Conservation (phyloP, 2,113 vertebrate species). For the Octodon degus region DNA sequence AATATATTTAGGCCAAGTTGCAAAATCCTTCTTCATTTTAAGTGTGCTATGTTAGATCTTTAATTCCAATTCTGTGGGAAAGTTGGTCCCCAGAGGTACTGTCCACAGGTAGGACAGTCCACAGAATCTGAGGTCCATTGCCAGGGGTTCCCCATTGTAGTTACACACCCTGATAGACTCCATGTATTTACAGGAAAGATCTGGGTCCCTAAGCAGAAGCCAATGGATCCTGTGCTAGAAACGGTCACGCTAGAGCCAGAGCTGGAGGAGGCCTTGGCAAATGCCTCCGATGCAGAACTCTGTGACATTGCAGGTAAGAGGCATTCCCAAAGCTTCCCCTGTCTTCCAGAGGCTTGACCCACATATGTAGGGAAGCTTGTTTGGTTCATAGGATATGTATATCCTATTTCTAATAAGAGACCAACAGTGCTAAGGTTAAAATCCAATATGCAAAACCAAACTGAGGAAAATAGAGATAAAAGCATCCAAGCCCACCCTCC, state of each 20-base stretch:
- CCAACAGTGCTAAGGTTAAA: not conserved
- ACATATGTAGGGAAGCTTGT: not conserved
- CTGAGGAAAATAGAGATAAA: not conserved
- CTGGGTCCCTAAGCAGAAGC: conserved; percentile 95
- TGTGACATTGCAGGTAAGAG: conserved; percentile 97
- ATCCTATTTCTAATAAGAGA: not conserved
- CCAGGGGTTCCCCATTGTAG: not conserved
- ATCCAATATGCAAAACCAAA: not conserved
- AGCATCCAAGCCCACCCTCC: not conserved
- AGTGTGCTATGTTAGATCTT: not conserved
- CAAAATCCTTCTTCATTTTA: not conserved
- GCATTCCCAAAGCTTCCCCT: not conserved
- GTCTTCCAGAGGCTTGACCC: not conserved
- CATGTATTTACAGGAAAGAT: conserved; percentile 90
- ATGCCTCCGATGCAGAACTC: conserved; percentile 96
- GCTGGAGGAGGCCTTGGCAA: conserved; percentile 96
- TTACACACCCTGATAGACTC: not conserved
- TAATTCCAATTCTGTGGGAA: not conserved
- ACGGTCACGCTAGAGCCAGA: conserved; percentile 96
- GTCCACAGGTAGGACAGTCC: not conserved
- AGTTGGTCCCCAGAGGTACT: not conserved
- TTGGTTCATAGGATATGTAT: not conserved
- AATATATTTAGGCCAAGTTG: not conserved
- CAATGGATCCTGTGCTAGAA: conserved; percentile 94
- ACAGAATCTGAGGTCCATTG: fast-evolving